These are phyloP conservation scores for Stenotaenia linearis DNA, from an alignment of 2,888 invertebrate species.

Conservation along the genomic window DNA sequence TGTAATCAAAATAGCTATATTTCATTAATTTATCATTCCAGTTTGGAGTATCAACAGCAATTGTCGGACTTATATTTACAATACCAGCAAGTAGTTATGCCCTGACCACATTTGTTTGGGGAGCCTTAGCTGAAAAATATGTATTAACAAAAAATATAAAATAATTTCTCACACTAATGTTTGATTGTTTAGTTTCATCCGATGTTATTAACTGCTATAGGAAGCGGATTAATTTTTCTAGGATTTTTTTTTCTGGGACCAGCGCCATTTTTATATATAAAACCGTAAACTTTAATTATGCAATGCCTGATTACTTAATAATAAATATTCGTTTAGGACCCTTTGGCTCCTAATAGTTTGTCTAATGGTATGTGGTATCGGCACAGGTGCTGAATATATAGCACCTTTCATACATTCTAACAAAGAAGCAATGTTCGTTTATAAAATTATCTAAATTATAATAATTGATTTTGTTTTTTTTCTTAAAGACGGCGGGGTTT, in stretches of 20 bases:
- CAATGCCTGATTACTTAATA: no score
- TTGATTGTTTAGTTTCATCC: no score
- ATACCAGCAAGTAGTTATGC: slow-evolving; percentile 77
- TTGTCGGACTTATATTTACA: slow-evolving; percentile 73
- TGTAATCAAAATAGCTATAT: no score
- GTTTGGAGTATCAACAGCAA: slow-evolving; percentile 54
- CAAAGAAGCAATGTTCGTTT: slow-evolving; percentile 63
- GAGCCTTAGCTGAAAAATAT: slow-evolving; percentile 69
- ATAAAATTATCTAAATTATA: neutral
- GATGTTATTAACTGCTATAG: no score
- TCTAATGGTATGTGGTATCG: slow-evolving; percentile 63
- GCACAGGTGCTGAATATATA: slow-evolving; percentile 75
- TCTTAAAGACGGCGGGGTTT: slow-evolving; percentile 56
- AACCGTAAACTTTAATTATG: no score
- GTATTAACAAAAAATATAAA: no score
- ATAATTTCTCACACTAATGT: no score
- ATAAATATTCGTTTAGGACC: no score
- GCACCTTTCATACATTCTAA: slow-evolving; percentile 80
- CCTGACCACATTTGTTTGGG: slow-evolving; percentile 69
- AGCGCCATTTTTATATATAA: slow-evolving; percentile 60
- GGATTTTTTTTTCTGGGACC: no score
- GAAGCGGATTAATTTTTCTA: no score
- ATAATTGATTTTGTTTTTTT: neutral
- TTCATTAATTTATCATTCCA: slow-evolving; percentile 50
- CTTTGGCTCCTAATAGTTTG: neutral